phyloP scores from a whole-genome alignment of 2,113 vertebrate species.

The Tyrannus savana region DNA sequence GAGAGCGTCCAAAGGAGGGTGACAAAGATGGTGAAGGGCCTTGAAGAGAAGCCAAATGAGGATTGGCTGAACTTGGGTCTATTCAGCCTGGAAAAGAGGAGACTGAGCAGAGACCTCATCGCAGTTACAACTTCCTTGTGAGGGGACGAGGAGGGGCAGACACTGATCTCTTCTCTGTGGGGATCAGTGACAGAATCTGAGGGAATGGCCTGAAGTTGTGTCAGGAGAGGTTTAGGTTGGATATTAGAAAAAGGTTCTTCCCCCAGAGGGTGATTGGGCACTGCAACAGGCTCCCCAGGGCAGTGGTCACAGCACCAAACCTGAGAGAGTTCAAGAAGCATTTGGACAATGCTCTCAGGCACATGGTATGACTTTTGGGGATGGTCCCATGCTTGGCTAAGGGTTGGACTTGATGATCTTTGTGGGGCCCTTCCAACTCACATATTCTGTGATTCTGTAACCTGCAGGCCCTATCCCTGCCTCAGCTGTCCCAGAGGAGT shows the following conservation, averaged over 20 bases:
- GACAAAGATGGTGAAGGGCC: background rate
- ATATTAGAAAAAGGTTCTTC: background rate
- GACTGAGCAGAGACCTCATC: background rate
- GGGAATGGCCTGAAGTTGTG: background rate
- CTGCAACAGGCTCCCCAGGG: background rate
- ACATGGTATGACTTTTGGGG: background rate
- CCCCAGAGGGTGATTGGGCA: background rate
- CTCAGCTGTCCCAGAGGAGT: background rate
- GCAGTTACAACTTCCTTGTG: background rate
- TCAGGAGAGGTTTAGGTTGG: background rate
- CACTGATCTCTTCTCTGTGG: background rate
- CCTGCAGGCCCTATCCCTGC: background rate
- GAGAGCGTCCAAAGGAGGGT: background rate
- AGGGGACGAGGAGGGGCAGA: background rate
- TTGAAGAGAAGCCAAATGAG: background rate
- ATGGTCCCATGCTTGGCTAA: background rate
- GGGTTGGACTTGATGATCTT: background rate
- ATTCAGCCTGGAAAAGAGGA: background rate
- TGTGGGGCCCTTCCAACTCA: background rate
- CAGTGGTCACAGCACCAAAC: background rate
- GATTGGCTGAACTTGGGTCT: background rate
- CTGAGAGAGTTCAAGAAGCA: background rate
- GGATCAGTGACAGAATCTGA: background rate
- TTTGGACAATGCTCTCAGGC: background rate
- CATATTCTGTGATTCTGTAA: background rate